Percentiles rank a stretch among this genome's conserved stretches.
phyloP scores from a whole-genome alignment of 2,797 vertebrate genomes.

The Geotrypetes seraphini region DNA sequence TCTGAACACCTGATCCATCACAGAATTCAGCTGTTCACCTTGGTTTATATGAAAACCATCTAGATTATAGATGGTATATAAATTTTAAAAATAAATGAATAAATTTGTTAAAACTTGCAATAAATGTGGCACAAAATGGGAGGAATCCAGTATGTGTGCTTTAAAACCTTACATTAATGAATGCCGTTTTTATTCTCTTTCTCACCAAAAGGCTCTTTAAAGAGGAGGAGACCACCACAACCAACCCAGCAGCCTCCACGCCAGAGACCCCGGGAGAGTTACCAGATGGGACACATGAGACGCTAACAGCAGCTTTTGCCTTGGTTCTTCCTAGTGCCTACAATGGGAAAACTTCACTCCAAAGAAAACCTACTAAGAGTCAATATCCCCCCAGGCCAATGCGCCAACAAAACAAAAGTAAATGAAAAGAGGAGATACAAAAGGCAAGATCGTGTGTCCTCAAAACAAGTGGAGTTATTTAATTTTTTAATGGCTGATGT shows the following conservation, averaged over 20 bases:
- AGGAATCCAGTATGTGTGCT: no score
- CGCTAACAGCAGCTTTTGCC: constrained; percentile 69
- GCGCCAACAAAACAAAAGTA: no score
- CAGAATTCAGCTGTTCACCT: no score
- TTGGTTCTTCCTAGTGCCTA: constrained; percentile 94
- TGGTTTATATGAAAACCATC: no score
- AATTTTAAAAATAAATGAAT: no score
- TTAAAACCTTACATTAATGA: fast-evolving
- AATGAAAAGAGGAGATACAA: constrained; percentile 47
- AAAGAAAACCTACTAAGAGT: constrained; percentile 84
- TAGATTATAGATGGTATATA: no score
- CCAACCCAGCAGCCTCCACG: constrained; percentile 64
- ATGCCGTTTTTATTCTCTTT: constrained; percentile 12
- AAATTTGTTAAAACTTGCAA: no score
- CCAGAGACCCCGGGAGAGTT: constrained; percentile 68
- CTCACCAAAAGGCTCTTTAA: constrained; percentile 80
- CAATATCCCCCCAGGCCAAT: constrained; percentile 61
- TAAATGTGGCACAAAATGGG: no score
- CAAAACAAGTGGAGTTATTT: constrained; percentile 45
- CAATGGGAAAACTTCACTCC: constrained; percentile 86
- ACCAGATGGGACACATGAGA: constrained; percentile 85
- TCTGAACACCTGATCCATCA: no score
- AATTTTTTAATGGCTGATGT: constrained; percentile 49
- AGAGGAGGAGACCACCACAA: constrained; percentile 68
- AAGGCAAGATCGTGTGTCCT: constrained; percentile 55